Evolutionary conservation across 2,797 vertebrate genomes (phyloP).

Genomic region (Amphiprion clarkii): DNA sequence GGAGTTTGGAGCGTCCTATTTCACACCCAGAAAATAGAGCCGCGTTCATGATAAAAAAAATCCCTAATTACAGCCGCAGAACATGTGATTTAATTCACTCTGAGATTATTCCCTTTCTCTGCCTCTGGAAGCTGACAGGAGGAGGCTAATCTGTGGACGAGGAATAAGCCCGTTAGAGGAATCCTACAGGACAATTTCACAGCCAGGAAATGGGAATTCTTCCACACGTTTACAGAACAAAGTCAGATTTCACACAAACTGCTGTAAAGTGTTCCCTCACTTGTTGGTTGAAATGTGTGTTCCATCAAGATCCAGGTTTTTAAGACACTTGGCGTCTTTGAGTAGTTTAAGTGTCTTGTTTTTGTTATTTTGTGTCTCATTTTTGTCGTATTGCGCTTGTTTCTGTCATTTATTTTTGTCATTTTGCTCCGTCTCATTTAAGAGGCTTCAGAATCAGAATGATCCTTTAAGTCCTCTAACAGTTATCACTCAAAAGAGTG

Average conservation of each 20-base stretch:
- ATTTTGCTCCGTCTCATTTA: too few species aligned
- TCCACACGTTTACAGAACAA: slow-evolving; percentile 28
- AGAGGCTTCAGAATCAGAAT: too few species aligned
- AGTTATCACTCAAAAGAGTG: too few species aligned
- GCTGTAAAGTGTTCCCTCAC: not conserved
- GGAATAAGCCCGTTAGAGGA: slow-evolving; percentile 60
- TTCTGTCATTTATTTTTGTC: too few species aligned
- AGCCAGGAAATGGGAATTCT: slow-evolving; percentile 40
- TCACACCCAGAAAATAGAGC: slow-evolving; percentile 57
- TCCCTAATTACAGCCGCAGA: slow-evolving; percentile 41
- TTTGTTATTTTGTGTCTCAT: too few species aligned
- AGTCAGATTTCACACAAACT: slow-evolving; percentile 13
- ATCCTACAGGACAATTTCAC: slow-evolving; percentile 56
- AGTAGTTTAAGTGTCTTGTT: too few species aligned
- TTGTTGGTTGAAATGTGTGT: not conserved
- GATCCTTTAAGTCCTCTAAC: too few species aligned
- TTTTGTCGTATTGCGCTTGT: too few species aligned
- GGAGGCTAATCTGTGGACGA: slow-evolving; percentile 50
- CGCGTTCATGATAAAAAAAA: slow-evolving; percentile 27
- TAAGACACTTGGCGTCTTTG: too few species aligned
- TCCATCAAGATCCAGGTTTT: too few species aligned
- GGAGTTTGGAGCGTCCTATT: slow-evolving; percentile 50
- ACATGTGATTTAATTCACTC: slow-evolving; percentile 58
- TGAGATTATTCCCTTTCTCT: slow-evolving; percentile 53
- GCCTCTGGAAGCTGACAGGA: slow-evolving; percentile 22